Percentiles rank a stretch among this genome's conserved stretches.
Conservation (phyloP, 2,113 vertebrate genomes). For the Murina feae region DNA sequence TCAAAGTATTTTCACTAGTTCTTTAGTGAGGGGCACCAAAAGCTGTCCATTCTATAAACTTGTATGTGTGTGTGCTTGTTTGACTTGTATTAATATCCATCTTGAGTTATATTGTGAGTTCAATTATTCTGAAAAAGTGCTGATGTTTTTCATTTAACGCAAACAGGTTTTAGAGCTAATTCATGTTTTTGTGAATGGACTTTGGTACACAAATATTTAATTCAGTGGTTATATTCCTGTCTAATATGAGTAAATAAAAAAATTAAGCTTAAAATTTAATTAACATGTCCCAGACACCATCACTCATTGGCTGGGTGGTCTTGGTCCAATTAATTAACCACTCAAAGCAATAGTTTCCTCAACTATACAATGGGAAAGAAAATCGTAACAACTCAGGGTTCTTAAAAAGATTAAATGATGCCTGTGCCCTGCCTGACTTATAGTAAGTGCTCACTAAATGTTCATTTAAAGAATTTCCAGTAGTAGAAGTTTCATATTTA, state of each 20-base stretch:
- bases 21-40: not conserved
- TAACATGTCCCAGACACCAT: not conserved
- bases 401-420: not conserved
- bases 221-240: not conserved
- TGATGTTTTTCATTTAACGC: not conserved
- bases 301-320: not conserved
- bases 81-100: not conserved
- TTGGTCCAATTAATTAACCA: not conserved
- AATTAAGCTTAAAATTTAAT: not conserved
- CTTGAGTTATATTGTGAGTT: not conserved
- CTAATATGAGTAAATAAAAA: not conserved
- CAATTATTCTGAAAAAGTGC: not conserved
- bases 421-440: not conserved
- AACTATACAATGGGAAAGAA: not conserved
- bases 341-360: not conserved
- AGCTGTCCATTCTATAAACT: not conserved
- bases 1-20: not conserved
- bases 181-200: not conserved
- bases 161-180: not conserved
- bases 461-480: not conserved
- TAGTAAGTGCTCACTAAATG: not conserved
- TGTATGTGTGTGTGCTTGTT: fast-evolving
- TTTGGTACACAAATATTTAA: not conserved
- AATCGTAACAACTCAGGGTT: not conserved
- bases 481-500: not conserved